Base-by-base conservation (phyloP, 1,140 invertebrate genomes). In the Papilio dardanus region DNA sequence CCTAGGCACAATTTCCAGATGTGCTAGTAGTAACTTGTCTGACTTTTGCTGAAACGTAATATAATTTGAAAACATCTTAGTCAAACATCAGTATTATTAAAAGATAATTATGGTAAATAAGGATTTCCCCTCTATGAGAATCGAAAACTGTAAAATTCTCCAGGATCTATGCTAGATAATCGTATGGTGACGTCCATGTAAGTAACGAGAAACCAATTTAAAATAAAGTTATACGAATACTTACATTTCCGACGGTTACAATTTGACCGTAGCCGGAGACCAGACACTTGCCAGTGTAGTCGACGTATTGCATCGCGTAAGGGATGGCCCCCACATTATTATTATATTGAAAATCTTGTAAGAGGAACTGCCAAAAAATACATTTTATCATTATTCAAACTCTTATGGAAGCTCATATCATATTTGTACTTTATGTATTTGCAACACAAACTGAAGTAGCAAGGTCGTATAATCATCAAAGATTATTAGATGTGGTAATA, bases 261-360 rank as follows among this genome's bases (percentile, higher is more conserved):
- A 74, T 83, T 65, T 85, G 78, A 12, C 89, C 89, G 73, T 82
- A 91, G 4, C 89, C 89, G 7, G 89, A 89, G 2, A 82, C 86
- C n/a, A 86, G 62, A 54, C 89, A 90, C 46, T 79, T 50, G 12
- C 87, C 87, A 5, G 33, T 58, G 24, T 90, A 90, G 46, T 90
- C 84, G 0, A 19, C 67, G 35, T 74, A 66, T 16, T 16, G 65
- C 12, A 14, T 75, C 5, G 89, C 86, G 19, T 77, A 75, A 7
- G 86, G 85, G 21, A 91, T 83, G 3, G 74, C 31, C 8, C 77
- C 77, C 1, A 91, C 83, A n/a, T 82, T n/a, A 7, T 21, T 71
- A 46, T 89, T 84, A 40, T 74, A 89, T 3, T 54, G 21, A 71
- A 88, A 90, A 4, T 80, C 79, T 28, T 42, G 7, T 5, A 24